These are phyloP conservation scores for human (Homo sapiens) DNA, from an alignment of 2,113 vertebrate genomes.

Conservation along the genomic window GRCh38 chr2:173512001-173512500, in stretches of 20 bases:
- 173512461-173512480: slow-evolving; percentile 76
- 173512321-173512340: neutral
- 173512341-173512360: neutral
- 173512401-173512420: neutral
- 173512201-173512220: neutral
- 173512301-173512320: neutral
- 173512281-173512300: neutral
- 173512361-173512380: neutral
- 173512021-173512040: neutral
- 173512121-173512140: neutral
- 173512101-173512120: neutral
- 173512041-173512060: neutral
- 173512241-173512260: neutral
- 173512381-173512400: neutral
- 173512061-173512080: neutral
- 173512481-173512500: slow-evolving; percentile 79
- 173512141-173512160: neutral
- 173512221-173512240: neutral
- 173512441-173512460: slow-evolving; percentile 86
- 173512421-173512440: slow-evolving; percentile 70
- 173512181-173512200: neutral
- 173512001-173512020: slow-evolving; percentile 40
- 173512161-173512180: neutral
- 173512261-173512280: neutral
- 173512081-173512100: neutral